Evolutionary conservation across 1,140 invertebrate genomes (phyloP).

Genomic region (Trichonephila clavipes): DNA sequence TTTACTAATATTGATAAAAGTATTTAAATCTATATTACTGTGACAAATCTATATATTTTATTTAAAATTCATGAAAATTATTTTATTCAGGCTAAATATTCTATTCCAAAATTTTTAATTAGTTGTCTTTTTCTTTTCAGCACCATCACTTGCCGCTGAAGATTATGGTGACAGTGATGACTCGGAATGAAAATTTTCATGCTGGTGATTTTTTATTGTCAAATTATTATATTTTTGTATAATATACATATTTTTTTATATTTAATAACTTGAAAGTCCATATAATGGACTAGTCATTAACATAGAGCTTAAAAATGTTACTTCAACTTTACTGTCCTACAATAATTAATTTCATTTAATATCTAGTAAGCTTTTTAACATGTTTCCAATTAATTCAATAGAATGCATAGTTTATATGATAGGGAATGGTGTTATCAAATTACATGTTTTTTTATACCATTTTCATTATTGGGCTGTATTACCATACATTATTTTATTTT

Average conservation of each 20-base stretch:
- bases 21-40: no score
- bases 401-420: no score
- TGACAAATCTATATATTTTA: no score
- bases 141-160: conserved; percentile 35
- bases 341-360: background rate
- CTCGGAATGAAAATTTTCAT: conserved; percentile 56
- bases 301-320: conserved; percentile 50
- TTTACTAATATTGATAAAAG: no score
- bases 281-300: conserved; percentile 64
- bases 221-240: background rate
- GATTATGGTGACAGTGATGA: conserved; percentile 72
- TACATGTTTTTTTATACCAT: no score
- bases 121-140: conserved; percentile 10
- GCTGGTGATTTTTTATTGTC: background rate
- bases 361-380: background rate
- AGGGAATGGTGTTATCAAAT: no score
- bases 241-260: conserved; percentile 43
- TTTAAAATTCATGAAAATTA: background rate
- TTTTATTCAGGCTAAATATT: no score
- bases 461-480: no score
- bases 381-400: no score
- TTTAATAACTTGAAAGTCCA: conserved; percentile 36
- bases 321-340: background rate
- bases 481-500: no score
- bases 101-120: background rate